Conservation (phyloP, 1,140 invertebrate genomes). For the Drosophila sp. region DNA sequence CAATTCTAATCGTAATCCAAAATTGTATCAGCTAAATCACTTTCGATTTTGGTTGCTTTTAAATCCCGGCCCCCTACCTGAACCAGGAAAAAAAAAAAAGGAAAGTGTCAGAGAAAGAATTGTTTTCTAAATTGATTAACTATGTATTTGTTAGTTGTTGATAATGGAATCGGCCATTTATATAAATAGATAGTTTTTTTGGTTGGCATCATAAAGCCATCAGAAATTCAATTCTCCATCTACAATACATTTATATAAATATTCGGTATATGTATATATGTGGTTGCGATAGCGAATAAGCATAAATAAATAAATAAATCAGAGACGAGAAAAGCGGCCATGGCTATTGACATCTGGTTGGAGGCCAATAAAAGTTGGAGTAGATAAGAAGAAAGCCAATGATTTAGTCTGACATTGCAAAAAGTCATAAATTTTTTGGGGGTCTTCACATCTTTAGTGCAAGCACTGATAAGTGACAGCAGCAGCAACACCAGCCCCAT, state of each 20-base stretch:
- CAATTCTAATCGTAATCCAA: neutral
- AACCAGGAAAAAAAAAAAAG: neutral
- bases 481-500: neutral
- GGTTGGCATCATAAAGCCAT: constrained; percentile 17
- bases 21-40: neutral
- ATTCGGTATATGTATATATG: neutral
- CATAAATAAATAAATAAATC: constrained; percentile 20
- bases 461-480: constrained; percentile 3
- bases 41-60: neutral
- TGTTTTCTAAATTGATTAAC: neutral
- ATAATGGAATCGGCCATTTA: neutral
- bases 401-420: constrained; percentile 20
- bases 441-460: constrained; percentile 10
- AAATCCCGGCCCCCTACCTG: neutral
- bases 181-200: constrained; percentile 2
- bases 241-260: neutral
- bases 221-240: neutral
- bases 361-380: constrained; percentile 1
- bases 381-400: constrained; percentile 20
- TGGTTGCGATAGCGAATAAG: constrained; percentile 9
- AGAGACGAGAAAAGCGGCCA: constrained; percentile 16
- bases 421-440: constrained; percentile 17
- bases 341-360: constrained; percentile 19
- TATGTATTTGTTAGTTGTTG: neutral
- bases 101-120: neutral